Percentiles rank a stretch among this genome's conserved stretches.
phyloP scores from a whole-genome alignment of 2,888 invertebrate genomes.

The Diaprepes abbreviatus region DNA sequence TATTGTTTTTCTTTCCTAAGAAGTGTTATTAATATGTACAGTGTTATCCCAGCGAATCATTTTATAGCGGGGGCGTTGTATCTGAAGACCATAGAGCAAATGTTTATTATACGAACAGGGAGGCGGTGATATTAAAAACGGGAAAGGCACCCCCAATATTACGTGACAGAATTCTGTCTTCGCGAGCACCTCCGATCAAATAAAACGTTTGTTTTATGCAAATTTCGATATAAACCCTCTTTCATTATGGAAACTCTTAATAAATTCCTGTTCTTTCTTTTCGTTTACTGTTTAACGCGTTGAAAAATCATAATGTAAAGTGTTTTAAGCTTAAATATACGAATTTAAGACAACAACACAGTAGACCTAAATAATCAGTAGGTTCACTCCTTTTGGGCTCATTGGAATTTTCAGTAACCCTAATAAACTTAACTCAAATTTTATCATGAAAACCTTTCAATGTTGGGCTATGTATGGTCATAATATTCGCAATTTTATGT shows the following conservation, averaged over 20 bases:
- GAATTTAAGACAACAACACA: no score
- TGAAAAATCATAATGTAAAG: no score
- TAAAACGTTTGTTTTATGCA: slow-evolving; percentile 56
- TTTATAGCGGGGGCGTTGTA: slow-evolving; percentile 58
- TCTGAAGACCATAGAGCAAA: slow-evolving; percentile 58
- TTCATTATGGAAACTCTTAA: slow-evolving; percentile 22
- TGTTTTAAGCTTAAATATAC: no score
- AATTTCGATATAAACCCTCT: slow-evolving; percentile 49
- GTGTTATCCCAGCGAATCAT: slow-evolving; percentile 60
- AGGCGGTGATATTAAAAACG: slow-evolving; percentile 64
- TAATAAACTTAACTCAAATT: no score
- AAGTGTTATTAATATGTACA: slow-evolving; percentile 60
- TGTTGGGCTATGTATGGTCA: no score
- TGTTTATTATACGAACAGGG: slow-evolving; percentile 62
- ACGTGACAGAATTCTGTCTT: slow-evolving; percentile 63
- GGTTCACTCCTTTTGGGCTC: no score
- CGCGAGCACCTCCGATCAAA: slow-evolving; percentile 50
- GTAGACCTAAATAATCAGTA: no score
- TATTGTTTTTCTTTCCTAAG: slow-evolving; percentile 47
- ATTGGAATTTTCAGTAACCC: no score
- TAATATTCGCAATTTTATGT: no score
- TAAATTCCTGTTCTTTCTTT: slow-evolving; percentile 14
- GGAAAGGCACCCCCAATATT: slow-evolving; percentile 57
- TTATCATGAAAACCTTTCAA: no score
- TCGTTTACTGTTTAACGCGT: not conserved